Evolutionary conservation across 2,888 invertebrate species (phyloP).

Genomic region (Polydrusus pterygomalis): DNA sequence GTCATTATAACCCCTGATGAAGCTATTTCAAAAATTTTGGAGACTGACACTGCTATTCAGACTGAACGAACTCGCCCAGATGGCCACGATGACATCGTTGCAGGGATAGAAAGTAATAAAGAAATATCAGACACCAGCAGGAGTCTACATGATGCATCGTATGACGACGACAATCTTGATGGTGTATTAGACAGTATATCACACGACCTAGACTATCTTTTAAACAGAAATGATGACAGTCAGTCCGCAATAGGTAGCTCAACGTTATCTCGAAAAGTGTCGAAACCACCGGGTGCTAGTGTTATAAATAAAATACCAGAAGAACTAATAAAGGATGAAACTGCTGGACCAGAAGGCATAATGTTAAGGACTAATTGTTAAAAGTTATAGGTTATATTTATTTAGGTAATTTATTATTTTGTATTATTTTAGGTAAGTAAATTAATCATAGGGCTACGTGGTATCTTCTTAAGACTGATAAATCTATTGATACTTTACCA

Average conservation of each 20-base stretch:
- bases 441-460: neutral
- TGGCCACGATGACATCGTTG: constrained; percentile 64
- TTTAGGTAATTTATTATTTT: neutral
- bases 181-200: constrained; percentile 87
- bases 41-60: constrained; percentile 52
- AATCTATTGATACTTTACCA: neutral
- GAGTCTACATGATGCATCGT: constrained; percentile 31
- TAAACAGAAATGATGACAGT: constrained; percentile 76
- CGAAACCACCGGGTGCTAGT: constrained; percentile 63
- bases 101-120: constrained; percentile 50
- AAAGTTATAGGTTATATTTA: neutral
- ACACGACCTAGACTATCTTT: constrained; percentile 86
- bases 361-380: constrained; percentile 61
- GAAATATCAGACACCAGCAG: constrained; percentile 29
- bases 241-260: constrained; percentile 41
- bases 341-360: constrained; percentile 55
- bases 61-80: constrained; percentile 66
- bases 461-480: constrained; percentile 31
- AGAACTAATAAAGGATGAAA: constrained; percentile 58
- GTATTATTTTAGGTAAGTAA: neutral
- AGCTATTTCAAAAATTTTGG: constrained; percentile 58
- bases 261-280: constrained; percentile 61
- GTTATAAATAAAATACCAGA: constrained; percentile 66
- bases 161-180: constrained; percentile 66
- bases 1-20: constrained; percentile 63